Conservation (phyloP, 2,113 vertebrate genomes). For the Acrocephalus arundinaceus region DNA sequence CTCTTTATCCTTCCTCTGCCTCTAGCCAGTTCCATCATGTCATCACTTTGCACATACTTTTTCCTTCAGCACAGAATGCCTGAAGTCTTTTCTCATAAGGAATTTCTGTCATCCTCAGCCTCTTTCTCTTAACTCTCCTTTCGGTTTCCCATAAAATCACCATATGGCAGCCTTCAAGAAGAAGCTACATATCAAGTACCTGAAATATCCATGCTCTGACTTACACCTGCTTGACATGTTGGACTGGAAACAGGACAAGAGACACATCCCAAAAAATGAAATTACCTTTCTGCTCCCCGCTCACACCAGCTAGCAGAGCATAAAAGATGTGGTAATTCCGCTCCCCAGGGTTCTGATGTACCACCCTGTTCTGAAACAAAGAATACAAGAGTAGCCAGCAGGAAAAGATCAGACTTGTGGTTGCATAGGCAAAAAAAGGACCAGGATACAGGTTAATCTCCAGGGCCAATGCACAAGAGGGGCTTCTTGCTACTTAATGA, state of each 20-base stretch:
- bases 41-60: not conserved
- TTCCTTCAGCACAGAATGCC: not conserved
- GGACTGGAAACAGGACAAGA: not conserved
- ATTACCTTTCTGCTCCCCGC: constrained; percentile 83
- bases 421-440: not conserved
- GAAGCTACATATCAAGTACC: not conserved
- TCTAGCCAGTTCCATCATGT: not conserved
- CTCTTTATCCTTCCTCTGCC: not conserved
- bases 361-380: constrained; percentile 86
- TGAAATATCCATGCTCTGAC: not conserved
- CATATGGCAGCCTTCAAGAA: not conserved
- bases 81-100: not conserved
- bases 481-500: not conserved
- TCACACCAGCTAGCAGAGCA: constrained; percentile 83
- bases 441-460: not conserved
- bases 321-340: constrained; percentile 94
- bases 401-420: not conserved
- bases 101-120: not conserved
- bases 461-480: not conserved
- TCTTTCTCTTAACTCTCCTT: not conserved
- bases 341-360: constrained; percentile 87
- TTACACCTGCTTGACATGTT: not conserved
- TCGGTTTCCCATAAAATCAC: not conserved
- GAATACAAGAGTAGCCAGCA: constrained; percentile 3
- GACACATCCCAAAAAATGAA: not conserved